Base-by-base conservation (phyloP, 2,797 vertebrate species). In the Leptatherina wallacei region DNA sequence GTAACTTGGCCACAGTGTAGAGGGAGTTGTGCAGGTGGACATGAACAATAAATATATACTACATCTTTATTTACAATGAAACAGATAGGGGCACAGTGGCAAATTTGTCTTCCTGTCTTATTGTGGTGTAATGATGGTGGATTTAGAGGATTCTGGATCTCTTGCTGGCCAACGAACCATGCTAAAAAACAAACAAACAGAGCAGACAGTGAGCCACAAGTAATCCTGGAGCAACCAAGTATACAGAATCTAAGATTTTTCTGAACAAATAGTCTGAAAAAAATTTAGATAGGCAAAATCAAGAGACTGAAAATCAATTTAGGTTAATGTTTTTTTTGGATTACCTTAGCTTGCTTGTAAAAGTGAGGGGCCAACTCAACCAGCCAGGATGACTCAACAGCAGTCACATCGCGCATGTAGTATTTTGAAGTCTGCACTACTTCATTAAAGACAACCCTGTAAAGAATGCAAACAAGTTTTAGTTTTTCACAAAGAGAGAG, bases 321-420 rank as follows among this genome's bases (percentile, higher is more conserved):
- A n/a, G 8, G 18, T 44, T 8, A 60, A 20, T 20, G 13, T 36
- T 7, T 20, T 38, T 20, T 44, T 44, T 54, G 33, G 71, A 95
- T 72, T 95, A 99, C 98, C 94, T 97, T 96, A 89, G 97, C 98
- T 94, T 99, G 96, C 84, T 98, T 99, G 90, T 99, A 99, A 60
- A 99, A 99, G 88, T 99, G 98, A 42, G 98, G 98, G 0, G 98
- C 98, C 93, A 99, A 86, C 81, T 99, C 98, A 81, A 99, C 88
- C 85, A 99, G 92, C 98, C 98, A 99, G 1, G 97, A 92, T 0
- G 98, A 99, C 70, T 99, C 98, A 1, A 99, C 94, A 0, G 97
- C 97, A 4, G 98, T 99, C 93, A 99, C 98, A 7, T 99, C 98
- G 11, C 98, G 95, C 97, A 99, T 99, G 90, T 95, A 99, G 79